Evolutionary conservation across 2,888 invertebrate species (phyloP).

Genomic region (Nemotelus nigrinus): DNA sequence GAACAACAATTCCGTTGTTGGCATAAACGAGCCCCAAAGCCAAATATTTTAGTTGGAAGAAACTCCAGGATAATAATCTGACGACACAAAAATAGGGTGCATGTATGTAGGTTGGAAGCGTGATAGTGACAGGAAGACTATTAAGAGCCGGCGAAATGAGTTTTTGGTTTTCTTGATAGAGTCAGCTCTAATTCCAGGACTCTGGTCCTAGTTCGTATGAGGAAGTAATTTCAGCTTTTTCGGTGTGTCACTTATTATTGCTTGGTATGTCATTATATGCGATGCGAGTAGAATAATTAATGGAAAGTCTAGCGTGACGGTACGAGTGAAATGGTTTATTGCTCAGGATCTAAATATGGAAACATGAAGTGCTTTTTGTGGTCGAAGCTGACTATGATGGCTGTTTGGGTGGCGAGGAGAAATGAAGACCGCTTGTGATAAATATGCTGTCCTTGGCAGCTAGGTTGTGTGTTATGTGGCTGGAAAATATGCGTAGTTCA

Average conservation of each 20-base stretch:
- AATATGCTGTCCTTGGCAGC: too few species aligned
- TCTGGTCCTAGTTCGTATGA: not conserved
- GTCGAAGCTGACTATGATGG: too few species aligned
- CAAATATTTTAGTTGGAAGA: not conserved
- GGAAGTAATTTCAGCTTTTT: constrained; percentile 13
- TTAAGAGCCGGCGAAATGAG: constrained; percentile 32
- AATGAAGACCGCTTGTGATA: too few species aligned
- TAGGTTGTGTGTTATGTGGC: too few species aligned
- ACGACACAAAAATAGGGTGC: not conserved
- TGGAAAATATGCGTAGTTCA: too few species aligned
- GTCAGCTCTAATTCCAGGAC: not conserved
- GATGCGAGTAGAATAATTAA: constrained; percentile 6
- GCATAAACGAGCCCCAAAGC: not conserved
- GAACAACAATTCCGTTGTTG: constrained; percentile 2
- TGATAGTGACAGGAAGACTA: constrained; percentile 24
- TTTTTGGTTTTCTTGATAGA: constrained; percentile 1
- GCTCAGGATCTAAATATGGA: too few species aligned
- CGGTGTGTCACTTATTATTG: not conserved
- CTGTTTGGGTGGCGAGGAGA: too few species aligned
- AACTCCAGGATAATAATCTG: not conserved
- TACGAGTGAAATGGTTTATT: too few species aligned
- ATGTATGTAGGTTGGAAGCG: constrained; percentile 1
- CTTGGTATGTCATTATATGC: not conserved
- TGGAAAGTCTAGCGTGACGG: not conserved
- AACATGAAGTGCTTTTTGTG: too few species aligned